Evolutionary conservation across 2,113 vertebrate species (phyloP), one percentile per base, ranked within the genome.

Genomic region (Mugil cephalus): DNA sequence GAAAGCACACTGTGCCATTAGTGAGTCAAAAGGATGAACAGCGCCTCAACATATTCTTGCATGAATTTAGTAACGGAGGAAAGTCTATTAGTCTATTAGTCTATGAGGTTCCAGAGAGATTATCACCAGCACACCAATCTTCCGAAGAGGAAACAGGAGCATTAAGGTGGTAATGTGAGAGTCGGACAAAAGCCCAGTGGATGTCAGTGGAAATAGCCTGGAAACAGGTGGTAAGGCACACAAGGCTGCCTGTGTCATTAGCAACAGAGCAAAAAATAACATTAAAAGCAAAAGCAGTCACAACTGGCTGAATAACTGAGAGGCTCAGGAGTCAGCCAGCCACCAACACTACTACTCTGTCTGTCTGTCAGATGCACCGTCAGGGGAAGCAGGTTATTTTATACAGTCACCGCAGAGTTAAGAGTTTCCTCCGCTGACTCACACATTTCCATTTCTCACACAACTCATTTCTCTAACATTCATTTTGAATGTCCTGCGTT

Each of bases 201-300:
- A 50, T 63, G 46, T 74, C 40, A 69, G 74, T 82, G 46, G 65
- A 89, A 89, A 90, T 67, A 90, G 82, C 74, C 58, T 61, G 35
- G 64, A 85, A 86, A 91, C 91, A 93, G 92, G 89, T 91, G 87
- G 86, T 42, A 34, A 55, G 52, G 43, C 56, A 69, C 24, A 13
- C 55, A 2, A 52, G 67, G 39, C 81, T 54, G 70, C 69, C 40
- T 59, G 59, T 56, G 63, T 60, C 73, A 75, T 70, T 82, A 87
- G 79, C 63, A 66, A 76, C 83, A 67, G 64, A 69, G 77, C 19
- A 68, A 63, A 87, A 90, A 88, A 83, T 83, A 90, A 85, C 80
- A 63, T 69, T 42, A 55, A 60, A 83, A 80, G 56, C 55, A 53
- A 59, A 10, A 71, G 9, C 43, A 14, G 7, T 56, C 62, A 52